These are phyloP conservation scores for Scaptomyza montana DNA, from an alignment of 1,140 invertebrate genomes.

Conservation along the genomic window DNA sequence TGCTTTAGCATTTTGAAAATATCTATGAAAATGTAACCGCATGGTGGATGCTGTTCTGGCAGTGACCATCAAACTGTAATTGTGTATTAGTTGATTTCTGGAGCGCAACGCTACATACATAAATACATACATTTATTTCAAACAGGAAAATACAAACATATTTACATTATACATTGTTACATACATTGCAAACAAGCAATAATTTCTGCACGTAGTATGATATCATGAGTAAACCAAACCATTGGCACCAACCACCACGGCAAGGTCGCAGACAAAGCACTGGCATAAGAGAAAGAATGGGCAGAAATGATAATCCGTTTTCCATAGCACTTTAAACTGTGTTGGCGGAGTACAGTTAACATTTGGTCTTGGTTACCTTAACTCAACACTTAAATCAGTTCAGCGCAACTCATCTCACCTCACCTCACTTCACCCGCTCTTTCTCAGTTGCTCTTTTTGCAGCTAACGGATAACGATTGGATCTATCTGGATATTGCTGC, in stretches of 20 bases:
- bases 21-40: not conserved
- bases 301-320: conserved; percentile 20
- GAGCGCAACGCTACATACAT: not conserved
- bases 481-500: conserved; percentile 39
- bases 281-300: not conserved
- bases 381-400: too few relatives aligned
- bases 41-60: not conserved
- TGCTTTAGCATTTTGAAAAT: not conserved
- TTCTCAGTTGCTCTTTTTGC: not conserved
- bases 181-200: conserved; percentile 29
- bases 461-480: conserved; percentile 27
- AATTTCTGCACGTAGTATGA: conserved; percentile 34
- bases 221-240: conserved; percentile 35
- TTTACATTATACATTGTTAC: not conserved
- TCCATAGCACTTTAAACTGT: conserved; percentile 33
- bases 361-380: not conserved
- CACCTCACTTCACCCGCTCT: not conserved
- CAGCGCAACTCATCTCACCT: not conserved
- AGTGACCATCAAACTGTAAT: conserved; percentile 8
- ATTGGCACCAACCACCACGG: conserved; percentile 18
- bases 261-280: conserved; percentile 10
- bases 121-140: conserved; percentile 45
- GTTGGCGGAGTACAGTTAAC: conserved; percentile 36
- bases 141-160: conserved; percentile 20
- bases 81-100: not conserved